Base-by-base conservation (phyloP, 2,888 invertebrate genomes). In the Drosophila diplacantha region DNA sequence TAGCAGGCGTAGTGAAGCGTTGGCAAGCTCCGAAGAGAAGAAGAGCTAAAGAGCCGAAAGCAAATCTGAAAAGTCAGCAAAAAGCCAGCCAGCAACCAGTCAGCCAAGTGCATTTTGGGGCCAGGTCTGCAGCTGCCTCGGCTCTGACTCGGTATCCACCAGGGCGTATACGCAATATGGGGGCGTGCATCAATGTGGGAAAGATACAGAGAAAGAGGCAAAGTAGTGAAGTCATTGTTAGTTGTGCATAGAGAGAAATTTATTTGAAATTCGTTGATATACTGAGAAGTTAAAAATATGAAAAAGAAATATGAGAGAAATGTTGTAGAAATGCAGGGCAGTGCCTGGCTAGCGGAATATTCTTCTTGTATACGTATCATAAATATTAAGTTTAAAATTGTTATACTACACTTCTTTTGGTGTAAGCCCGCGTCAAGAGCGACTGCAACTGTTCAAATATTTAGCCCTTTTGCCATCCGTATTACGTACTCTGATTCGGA, bases 51-150 rank as follows among this genome's bases (percentile, higher is more conserved):
- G 44, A 46, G 44, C 31, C 44, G 29, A 69, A 52, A 66, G 66
- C 44, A 78, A 78, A 83, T 76, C 81, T 55, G 55, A 74, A 83
- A 78, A 83, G 76, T 78, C 79, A 83, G 78, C 83, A 76, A 66
- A 80, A 64, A 74, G 70, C 52, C 65, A 66, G 57, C 22, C 52
- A 37, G 37, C 12, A 50, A 61, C 37, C 74, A 58, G 57, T 44
- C 63, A 59, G 72, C 81, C 81, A 83, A 83, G 78, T 83, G 76
- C 76, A 81, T 61, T 61, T 47, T 47, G 32, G 38, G 53, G 68
- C 75, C 75, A 37, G 55, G 57, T 49, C 53, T 71, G 44, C 55
- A 70, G 29, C 49, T 50, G 39, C n/a, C n/a, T n/a, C n/a, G n/a
- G 18, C 18, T 31, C 29, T 31, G 18, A 5, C 20, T 46, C 9